These are phyloP conservation scores for Mythimna loreyi DNA, from an alignment of 2,888 invertebrate species.

Conservation along the genomic window DNA sequence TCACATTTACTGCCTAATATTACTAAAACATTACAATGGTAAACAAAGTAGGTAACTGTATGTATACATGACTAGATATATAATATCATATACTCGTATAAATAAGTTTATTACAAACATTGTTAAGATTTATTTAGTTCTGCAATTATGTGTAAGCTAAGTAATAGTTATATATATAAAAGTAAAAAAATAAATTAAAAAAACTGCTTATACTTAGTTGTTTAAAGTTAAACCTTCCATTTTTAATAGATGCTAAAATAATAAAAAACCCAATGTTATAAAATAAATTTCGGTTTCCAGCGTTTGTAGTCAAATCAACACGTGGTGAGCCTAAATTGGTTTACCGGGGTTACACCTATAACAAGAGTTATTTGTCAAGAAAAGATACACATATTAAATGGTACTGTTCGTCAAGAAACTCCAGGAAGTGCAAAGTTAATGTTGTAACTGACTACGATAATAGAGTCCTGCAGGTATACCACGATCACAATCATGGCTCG, in stretches of 20 bases:
- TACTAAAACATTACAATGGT: too few relatives aligned
- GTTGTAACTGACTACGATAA: constrained; percentile 66
- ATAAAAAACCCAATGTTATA: background rate
- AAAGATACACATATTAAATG: constrained; percentile 70
- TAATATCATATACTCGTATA: too few relatives aligned
- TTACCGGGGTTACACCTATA: constrained; percentile 69
- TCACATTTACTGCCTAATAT: too few relatives aligned
- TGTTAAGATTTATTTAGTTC: background rate
- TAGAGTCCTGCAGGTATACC: constrained; percentile 40
- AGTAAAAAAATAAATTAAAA: background rate
- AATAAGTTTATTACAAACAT: background rate
- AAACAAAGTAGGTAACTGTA: too few relatives aligned
- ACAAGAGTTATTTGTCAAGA: constrained; percentile 69
- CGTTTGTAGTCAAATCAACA: constrained; percentile 63
- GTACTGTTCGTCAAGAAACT: constrained; percentile 77
- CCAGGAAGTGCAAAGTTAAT: constrained; percentile 73
- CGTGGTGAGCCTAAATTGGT: constrained; percentile 73
- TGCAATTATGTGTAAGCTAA: too few relatives aligned
- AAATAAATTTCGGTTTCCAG: constrained; percentile 56
- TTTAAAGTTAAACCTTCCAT: background rate
- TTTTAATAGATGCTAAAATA: background rate
- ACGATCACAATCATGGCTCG: constrained; percentile 46
- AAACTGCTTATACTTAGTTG: background rate
- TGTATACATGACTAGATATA: too few relatives aligned
- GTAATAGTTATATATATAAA: too few relatives aligned